Conservation (phyloP, 2,113 vertebrate genomes). For the Motacilla tschutschensis region DNA sequence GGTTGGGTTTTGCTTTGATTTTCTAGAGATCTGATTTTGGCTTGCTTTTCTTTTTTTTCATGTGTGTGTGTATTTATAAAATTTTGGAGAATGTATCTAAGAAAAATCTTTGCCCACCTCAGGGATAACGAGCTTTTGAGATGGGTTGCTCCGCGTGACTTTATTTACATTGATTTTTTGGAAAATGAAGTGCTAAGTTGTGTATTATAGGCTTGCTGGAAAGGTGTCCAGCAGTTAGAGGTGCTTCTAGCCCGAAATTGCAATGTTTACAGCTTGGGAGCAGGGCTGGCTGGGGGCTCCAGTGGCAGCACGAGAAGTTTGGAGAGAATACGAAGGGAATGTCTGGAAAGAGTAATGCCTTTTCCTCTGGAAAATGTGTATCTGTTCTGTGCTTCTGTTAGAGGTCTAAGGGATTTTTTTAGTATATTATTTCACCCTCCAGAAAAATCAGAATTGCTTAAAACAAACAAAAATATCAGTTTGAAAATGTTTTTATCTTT, state of each 20-base stretch:
- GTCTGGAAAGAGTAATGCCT: background rate
- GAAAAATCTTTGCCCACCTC: slow-evolving; percentile 25
- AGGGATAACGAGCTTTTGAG: slow-evolving; percentile 38
- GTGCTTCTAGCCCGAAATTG: slow-evolving; percentile 13
- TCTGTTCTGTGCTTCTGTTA: background rate
- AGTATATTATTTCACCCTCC: background rate
- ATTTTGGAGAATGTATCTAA: background rate
- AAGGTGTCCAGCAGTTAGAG: slow-evolving; percentile 4
- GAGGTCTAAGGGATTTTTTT: background rate
- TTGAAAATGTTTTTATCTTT: background rate
- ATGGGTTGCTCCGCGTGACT: slow-evolving; percentile 41
- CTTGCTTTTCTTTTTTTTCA: background rate
- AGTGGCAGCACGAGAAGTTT: background rate
- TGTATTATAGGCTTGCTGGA: slow-evolving; percentile 13
- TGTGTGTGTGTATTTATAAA: background rate
- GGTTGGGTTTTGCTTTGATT: slow-evolving; percentile 40
- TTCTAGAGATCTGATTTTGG: background rate
- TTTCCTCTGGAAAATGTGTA: background rate
- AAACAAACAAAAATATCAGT: background rate
- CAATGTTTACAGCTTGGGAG: slow-evolving; percentile 33
- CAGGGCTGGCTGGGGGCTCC: background rate
- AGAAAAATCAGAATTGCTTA: background rate
- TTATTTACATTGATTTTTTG: slow-evolving; percentile 67
- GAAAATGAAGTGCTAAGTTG: slow-evolving; percentile 63
- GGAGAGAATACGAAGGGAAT: background rate